Base-by-base conservation (phyloP, 2,888 invertebrate species). In the Parnassius smintheus region DNA sequence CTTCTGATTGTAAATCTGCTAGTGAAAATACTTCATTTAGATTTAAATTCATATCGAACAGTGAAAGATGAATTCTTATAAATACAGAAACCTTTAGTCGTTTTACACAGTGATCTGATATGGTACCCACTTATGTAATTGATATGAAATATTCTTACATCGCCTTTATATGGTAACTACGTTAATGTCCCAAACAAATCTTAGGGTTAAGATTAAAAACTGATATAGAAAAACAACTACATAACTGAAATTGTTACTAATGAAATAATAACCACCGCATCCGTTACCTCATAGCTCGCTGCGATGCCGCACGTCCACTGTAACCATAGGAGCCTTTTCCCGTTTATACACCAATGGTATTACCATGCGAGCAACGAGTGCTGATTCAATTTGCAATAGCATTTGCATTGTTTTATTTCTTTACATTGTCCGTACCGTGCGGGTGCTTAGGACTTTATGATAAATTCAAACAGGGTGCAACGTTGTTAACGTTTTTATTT, bases 301-400 rank as follows among this genome's bases (percentile, higher is more conserved):
- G 66, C 7, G 13, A 42, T 44, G 53, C 53, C 68, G 61, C 62
- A 61, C 69, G 74, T 69, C 70, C 74, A 62, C 72, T 60, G 55
- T 71, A 74, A 66, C 68, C 71, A 75, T 75, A 71, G 68, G 65
- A 63, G 71, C 68, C 62, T 62, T 74, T 57, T 69, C 77, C 75
- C 76, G 75, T 75, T 75, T 76, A 70, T 75, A 66, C 65, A 54
- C 65, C 73, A 59, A 69, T 70, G 67, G 65, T 69, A 76, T 79
- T 76, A 75, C 78, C 77, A 78, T 79, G 75, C 66, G 71, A 68
- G 68, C 70, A 70, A 66, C 72, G 68, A 76, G 71, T 71, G 72
- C 78, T 78, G 78, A 81, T 82, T 78, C 81, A 75, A 76, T 75
- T 77, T 74, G 75, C 75, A 75, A 80, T 75, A 70, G 68, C 65